Evolutionary conservation across 1,140 invertebrate species (phyloP).

Genomic region (Pogonomyrmex californicus): DNA sequence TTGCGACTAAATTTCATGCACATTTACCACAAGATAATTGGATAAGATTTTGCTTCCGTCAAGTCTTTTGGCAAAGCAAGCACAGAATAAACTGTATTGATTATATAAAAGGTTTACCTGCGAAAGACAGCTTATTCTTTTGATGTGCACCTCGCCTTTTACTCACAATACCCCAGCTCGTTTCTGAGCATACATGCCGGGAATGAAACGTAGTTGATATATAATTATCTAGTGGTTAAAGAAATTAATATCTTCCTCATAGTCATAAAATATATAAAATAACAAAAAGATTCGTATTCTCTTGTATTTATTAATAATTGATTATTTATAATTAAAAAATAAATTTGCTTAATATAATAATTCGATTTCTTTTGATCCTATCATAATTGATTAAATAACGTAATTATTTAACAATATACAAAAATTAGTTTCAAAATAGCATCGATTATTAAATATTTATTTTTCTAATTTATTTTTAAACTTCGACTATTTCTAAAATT

Average conservation of each 20-base stretch:
- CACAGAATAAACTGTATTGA: conserved; percentile 14
- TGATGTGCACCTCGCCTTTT: conserved; percentile 22
- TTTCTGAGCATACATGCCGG: background rate
- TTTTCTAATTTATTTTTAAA: background rate
- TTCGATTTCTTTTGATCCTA: background rate
- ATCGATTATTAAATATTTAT: background rate
- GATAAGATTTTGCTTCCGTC: background rate
- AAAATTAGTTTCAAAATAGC: background rate
- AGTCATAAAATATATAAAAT: background rate
- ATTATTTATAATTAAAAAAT: background rate
- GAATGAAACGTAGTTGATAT: background rate
- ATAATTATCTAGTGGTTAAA: background rate
- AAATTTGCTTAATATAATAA: background rate
- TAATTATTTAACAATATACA: conserved; percentile 8
- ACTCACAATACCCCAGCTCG: background rate
- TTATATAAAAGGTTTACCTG: conserved; percentile 21
- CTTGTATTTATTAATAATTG: background rate
- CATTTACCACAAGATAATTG: conserved; percentile 12
- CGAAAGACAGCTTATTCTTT: conserved; percentile 37
- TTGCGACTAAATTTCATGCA: background rate
- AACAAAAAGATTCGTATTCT: background rate
- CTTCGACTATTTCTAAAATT: background rate
- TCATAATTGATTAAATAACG: background rate
- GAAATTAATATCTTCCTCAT: background rate
- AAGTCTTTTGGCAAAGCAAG: conserved; percentile 6